Percentiles rank a stretch among this genome's conserved stretches.
These are phyloP conservation scores for Bergia puertoricense DNA, from an alignment of 92 coral and sea anemone species.

Conservation along the genomic window DNA sequence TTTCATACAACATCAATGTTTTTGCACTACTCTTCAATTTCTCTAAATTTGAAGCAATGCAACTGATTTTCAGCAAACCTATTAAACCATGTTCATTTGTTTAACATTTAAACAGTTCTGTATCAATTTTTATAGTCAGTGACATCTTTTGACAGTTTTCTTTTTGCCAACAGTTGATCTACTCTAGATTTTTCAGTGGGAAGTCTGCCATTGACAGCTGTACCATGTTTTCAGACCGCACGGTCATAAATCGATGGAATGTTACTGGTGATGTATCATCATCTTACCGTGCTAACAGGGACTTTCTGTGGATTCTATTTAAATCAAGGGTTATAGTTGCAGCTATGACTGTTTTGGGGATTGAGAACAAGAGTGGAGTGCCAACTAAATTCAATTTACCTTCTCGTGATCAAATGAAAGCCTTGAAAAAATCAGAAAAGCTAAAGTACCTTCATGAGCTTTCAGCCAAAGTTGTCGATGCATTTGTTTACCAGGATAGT, in stretches of 20 bases:
- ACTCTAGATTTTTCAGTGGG: constrained; percentile 54
- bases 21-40: too few species aligned
- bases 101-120: too few species aligned
- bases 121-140: neutral
- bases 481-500: constrained; percentile 47
- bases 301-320: constrained; percentile 50
- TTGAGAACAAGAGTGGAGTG: constrained; percentile 47
- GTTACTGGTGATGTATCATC: constrained; percentile 62
- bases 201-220: constrained; percentile 57
- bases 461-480: constrained; percentile 60
- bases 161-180: constrained; percentile 53
- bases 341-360: constrained; percentile 58
- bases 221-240: constrained; percentile 65
- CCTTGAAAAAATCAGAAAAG: constrained; percentile 46
- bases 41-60: neutral
- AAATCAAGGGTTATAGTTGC: constrained; percentile 61
- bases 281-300: constrained; percentile 63
- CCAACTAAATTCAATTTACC: constrained; percentile 56
- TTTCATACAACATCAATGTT: too few species aligned
- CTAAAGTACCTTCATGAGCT: constrained; percentile 51
- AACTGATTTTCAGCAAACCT: too few species aligned
- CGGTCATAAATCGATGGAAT: constrained; percentile 60
- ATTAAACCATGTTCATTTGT: neutral
- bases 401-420: neutral
- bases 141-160: neutral